These are phyloP conservation scores for Drosophila aldrichi DNA, from an alignment of 2,888 invertebrate genomes.

Conservation along the genomic window DNA sequence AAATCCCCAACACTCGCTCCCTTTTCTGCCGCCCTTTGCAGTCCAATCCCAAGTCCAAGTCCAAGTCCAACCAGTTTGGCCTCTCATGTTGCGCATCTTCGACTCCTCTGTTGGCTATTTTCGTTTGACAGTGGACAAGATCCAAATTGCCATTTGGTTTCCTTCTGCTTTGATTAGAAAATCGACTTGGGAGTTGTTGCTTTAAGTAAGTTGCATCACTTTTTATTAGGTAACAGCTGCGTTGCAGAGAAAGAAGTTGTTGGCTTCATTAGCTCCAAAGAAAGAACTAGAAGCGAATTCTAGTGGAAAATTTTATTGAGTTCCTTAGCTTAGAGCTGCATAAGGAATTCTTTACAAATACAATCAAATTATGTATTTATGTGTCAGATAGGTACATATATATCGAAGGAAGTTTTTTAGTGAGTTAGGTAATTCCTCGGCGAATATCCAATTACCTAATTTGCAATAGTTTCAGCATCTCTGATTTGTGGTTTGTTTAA, in stretches of 20 bases:
- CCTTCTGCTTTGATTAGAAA: conserved; percentile 57
- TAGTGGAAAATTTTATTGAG: neutral
- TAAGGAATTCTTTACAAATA: too few relatives aligned
- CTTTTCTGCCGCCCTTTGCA: neutral
- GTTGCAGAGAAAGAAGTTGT: neutral
- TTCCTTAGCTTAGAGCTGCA: neutral
- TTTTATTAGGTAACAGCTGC: conserved; percentile 5
- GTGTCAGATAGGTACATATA: too few relatives aligned
- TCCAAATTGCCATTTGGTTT: conserved; percentile 52
- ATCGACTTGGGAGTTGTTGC: conserved; percentile 44
- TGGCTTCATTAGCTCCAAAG: neutral
- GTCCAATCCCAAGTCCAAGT: neutral
- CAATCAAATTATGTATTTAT: neutral
- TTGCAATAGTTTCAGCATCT: too few relatives aligned
- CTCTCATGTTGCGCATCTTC: conserved; percentile 39
- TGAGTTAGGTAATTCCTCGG: too few relatives aligned
- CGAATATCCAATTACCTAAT: too few relatives aligned
- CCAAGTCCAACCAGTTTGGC: conserved; percentile 15
- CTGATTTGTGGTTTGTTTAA: too few relatives aligned
- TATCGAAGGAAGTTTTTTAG: too few relatives aligned
- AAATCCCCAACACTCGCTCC: neutral
- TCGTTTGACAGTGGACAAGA: conserved; percentile 55
- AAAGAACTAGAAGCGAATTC: neutral
- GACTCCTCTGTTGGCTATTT: conserved; percentile 39
- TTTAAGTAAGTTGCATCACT: conserved; percentile 17